A percentile compares a stretch with the other conserved stretches of the same genome.
These are phyloP conservation scores for Stegodyphus dumicola DNA, from an alignment of 1,140 invertebrate species.

Conservation along the genomic window DNA sequence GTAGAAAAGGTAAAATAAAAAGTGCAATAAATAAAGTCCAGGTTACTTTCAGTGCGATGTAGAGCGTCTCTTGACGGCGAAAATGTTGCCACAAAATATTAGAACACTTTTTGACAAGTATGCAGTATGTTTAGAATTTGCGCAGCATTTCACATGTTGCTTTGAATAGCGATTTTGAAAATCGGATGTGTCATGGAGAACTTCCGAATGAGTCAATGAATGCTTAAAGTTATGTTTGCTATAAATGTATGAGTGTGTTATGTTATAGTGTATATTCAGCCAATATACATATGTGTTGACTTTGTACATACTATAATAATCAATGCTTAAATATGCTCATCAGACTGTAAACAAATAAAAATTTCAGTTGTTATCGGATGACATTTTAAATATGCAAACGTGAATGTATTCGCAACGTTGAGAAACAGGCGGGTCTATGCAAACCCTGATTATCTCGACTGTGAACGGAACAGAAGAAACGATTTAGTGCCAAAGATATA, in stretches of 20 bases:
- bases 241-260: slow-evolving; percentile 56
- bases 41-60: no score
- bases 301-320: slow-evolving; percentile 44
- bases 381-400: slow-evolving; percentile 30
- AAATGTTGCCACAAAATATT: not conserved
- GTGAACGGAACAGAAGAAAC: no score
- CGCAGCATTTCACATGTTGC: slow-evolving; percentile 8
- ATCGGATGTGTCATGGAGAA: slow-evolving; percentile 25
- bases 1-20: not conserved
- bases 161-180: slow-evolving; percentile 19
- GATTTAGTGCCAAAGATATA: slow-evolving; percentile 4
- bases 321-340: slow-evolving; percentile 26
- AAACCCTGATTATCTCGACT: no score
- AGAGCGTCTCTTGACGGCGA: not conserved
- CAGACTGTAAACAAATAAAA: slow-evolving; percentile 13
- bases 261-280: slow-evolving; percentile 46
- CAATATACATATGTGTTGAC: slow-evolving; percentile 49
- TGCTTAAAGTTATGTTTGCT: slow-evolving; percentile 52
- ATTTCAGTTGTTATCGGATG: slow-evolving; percentile 12
- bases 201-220: slow-evolving; percentile 42
- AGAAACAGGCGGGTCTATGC: not conserved
- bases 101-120: slow-evolving; percentile 2
- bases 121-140: slow-evolving; percentile 9
- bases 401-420: slow-evolving; percentile 50
- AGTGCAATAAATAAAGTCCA: slow-evolving; percentile 28